These are phyloP conservation scores for Galendromus occidentalis DNA, from an alignment of 1,140 invertebrate species.

Conservation along the genomic window DNA sequence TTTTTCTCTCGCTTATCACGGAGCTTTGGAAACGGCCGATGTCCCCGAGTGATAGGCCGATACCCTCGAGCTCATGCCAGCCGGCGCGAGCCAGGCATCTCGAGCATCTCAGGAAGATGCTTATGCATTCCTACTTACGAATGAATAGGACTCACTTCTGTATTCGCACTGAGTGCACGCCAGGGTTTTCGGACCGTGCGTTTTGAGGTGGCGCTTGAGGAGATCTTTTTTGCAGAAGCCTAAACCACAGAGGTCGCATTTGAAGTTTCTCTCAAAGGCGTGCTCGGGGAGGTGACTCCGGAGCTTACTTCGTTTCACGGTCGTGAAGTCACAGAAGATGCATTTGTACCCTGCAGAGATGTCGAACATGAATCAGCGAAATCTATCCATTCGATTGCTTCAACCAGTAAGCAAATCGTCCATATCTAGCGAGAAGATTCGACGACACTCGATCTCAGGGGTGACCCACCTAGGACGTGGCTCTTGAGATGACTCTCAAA, in stretches of 20 bases:
- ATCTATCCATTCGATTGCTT: no score
- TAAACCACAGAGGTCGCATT: not conserved
- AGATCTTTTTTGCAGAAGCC: conserved; percentile 1
- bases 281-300: not conserved
- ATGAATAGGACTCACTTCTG: conserved; percentile 6
- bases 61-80: no score
- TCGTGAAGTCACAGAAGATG: conserved; percentile 1
- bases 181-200: not conserved
- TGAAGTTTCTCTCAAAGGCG: conserved; percentile 1
- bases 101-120: no score
- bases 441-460: no score
- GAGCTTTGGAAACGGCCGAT: no score
- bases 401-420: no score
- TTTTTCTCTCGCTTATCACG: no score
- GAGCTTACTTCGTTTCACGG: not conserved
- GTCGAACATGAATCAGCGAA: no score
- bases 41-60: no score
- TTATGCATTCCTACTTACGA: no score
- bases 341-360: not conserved
- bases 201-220: not conserved
- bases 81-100: no score
- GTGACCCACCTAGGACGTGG: not conserved
- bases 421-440: no score
- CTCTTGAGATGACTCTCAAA: not conserved
- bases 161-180: not conserved